Evolutionary conservation across 2,888 invertebrate species (phyloP).

Genomic region (Amphipyra berbera): DNA sequence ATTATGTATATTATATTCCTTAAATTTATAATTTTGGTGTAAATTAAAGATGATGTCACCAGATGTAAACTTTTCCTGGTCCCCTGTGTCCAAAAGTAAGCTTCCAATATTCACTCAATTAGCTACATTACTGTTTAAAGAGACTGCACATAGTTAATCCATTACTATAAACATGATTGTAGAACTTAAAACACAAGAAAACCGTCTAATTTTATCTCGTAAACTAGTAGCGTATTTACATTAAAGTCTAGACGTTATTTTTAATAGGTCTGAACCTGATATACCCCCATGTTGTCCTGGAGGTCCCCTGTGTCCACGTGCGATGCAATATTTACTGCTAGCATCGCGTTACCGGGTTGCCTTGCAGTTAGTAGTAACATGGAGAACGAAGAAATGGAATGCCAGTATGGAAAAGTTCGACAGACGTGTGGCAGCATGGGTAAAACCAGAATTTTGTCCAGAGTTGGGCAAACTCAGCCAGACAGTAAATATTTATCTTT

Average conservation of each 20-base stretch:
- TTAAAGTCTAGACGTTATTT: constrained; percentile 46
- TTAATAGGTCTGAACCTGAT: constrained; percentile 44
- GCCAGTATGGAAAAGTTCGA: background rate
- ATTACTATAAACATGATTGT: background rate
- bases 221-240: constrained; percentile 24
- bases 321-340: constrained; percentile 41
- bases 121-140: background rate
- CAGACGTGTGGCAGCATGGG: no score
- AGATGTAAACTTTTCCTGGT: background rate
- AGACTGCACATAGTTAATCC: background rate
- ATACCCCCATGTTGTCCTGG: constrained; percentile 11
- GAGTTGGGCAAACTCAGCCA: no score
- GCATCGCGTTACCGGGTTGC: constrained; percentile 32
- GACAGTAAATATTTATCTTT: no score
- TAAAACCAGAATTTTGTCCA: no score
- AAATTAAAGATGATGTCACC: background rate
- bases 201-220: background rate
- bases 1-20: no score
- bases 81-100: background rate
- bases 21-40: background rate
- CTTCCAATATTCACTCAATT: background rate
- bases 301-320: constrained; percentile 30
- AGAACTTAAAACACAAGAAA: background rate
- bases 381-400: constrained; percentile 18
- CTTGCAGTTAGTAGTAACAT: background rate